Percentiles rank a stretch among this genome's conserved stretches.
Conservation (phyloP, 2,888 invertebrate species). For the Aquatica leii region DNA sequence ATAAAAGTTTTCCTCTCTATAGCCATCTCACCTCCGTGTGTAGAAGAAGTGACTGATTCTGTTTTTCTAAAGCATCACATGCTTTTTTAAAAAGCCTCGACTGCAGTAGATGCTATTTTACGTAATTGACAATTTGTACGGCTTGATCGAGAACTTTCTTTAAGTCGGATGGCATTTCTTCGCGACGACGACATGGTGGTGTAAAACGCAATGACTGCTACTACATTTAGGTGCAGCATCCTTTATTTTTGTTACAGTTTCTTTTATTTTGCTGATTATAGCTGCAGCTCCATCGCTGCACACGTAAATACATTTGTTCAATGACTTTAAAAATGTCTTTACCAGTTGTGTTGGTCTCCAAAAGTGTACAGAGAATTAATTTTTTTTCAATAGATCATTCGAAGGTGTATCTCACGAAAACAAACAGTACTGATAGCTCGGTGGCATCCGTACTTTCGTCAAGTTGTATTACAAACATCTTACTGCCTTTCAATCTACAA, state of each 20-base stretch:
- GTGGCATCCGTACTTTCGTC: slow-evolving; percentile 39
- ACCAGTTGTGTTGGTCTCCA: too few relatives aligned
- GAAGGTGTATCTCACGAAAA: slow-evolving; percentile 35
- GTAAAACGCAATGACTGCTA: too few relatives aligned
- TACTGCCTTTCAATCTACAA: slow-evolving; percentile 28
- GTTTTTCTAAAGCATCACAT: not conserved
- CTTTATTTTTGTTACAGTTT: not conserved
- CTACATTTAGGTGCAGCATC: not conserved
- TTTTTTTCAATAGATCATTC: slow-evolving; percentile 33
- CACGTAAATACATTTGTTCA: slow-evolving; percentile 31
- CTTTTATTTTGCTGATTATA: not conserved
- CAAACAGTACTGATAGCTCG: slow-evolving; percentile 35
- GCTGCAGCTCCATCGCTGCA: not conserved
- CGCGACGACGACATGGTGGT: not conserved
- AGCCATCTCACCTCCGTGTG: slow-evolving; percentile 1
- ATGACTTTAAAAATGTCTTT: slow-evolving; percentile 28
- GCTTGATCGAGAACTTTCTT: not conserved
- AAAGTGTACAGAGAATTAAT: slow-evolving; percentile 34
- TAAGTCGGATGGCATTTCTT: not conserved
- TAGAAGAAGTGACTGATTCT: not conserved
- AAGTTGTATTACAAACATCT: too few relatives aligned
- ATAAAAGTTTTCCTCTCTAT: not conserved
- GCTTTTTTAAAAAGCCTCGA: not conserved
- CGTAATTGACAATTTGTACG: not conserved
- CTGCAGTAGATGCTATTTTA: not conserved